Evolutionary conservation across 2,888 invertebrate genomes (phyloP).

Genomic region (Oxycera nigricornis): DNA sequence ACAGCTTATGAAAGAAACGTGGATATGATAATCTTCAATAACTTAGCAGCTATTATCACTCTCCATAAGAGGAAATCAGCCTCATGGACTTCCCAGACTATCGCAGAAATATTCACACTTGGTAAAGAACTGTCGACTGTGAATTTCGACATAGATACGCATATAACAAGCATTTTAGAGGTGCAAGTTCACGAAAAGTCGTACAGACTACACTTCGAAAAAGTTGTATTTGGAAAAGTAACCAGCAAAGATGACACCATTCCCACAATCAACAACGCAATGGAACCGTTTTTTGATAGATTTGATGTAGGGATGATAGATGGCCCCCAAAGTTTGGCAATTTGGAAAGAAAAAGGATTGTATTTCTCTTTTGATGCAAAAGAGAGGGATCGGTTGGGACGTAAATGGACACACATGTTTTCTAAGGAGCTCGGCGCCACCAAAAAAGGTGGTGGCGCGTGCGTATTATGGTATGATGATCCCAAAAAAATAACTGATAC

Average conservation of each 20-base stretch:
- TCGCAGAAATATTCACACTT: conserved; percentile 58
- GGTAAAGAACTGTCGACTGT: conserved; percentile 57
- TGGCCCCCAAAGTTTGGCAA: conserved; percentile 59
- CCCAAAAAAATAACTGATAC: conserved; percentile 57
- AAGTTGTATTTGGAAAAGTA: conserved; percentile 57
- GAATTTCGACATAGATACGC: conserved; percentile 41
- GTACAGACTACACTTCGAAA: conserved; percentile 47
- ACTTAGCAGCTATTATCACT: conserved; percentile 60
- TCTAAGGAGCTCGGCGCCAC: conserved; percentile 33
- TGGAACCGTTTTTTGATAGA: conserved; percentile 57
- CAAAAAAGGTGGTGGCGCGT: conserved; percentile 55
- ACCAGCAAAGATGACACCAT: conserved; percentile 54
- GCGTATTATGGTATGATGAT: conserved; percentile 58
- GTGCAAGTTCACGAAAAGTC: conserved; percentile 32
- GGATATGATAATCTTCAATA: conserved; percentile 56
- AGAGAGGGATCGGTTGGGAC: conserved; percentile 55
- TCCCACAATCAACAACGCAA: conserved; percentile 56
- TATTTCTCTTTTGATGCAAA: conserved; percentile 63
- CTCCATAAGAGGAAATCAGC: conserved; percentile 56
- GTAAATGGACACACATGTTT: conserved; percentile 49
- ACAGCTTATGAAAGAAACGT: conserved; percentile 57
- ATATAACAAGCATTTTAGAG: conserved; percentile 37
- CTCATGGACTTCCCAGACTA: conserved; percentile 58
- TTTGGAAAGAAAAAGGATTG: conserved; percentile 60
- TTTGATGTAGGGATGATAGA: conserved; percentile 58